Conservation (phyloP, 2,113 vertebrate species). For the Opisthocomus hoazin region DNA sequence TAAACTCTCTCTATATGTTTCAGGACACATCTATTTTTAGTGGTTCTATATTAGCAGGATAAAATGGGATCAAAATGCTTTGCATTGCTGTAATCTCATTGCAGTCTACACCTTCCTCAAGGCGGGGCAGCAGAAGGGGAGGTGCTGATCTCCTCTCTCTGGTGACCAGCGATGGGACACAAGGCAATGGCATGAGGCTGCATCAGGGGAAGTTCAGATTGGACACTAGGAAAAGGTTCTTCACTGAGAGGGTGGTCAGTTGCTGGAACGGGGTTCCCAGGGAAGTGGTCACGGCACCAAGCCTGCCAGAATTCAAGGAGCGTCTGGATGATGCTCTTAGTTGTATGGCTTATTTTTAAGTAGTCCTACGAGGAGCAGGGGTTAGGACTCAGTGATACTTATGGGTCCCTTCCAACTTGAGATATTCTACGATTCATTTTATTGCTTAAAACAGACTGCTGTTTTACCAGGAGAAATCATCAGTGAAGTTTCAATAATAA, state of each 20-base stretch:
- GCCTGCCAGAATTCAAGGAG: not conserved
- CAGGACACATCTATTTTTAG: not conserved
- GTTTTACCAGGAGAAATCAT: not conserved
- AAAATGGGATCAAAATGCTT: not conserved
- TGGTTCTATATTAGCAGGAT: not conserved
- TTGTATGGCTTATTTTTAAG: not conserved
- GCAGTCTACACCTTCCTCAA: not conserved
- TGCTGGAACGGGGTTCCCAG: not conserved
- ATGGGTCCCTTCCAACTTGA: not conserved
- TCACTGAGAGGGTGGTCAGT: not conserved
- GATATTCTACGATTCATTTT: not conserved
- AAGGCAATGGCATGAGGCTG: not conserved
- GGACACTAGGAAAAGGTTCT: not conserved
- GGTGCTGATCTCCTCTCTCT: not conserved
- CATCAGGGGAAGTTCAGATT: not conserved
- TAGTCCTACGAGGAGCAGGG: not conserved
- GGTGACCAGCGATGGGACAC: not conserved
- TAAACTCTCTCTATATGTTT: not conserved
- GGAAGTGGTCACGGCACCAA: not conserved
- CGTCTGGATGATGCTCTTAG: not conserved
- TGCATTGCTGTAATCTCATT: not conserved
- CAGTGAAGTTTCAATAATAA: not conserved
- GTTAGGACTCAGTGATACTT: not conserved
- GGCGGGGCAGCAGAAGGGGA: not conserved
- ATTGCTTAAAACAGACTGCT: not conserved